These are phyloP conservation scores for Amphiprion percula DNA, from an alignment of 2,113 vertebrate genomes.

Conservation along the genomic window DNA sequence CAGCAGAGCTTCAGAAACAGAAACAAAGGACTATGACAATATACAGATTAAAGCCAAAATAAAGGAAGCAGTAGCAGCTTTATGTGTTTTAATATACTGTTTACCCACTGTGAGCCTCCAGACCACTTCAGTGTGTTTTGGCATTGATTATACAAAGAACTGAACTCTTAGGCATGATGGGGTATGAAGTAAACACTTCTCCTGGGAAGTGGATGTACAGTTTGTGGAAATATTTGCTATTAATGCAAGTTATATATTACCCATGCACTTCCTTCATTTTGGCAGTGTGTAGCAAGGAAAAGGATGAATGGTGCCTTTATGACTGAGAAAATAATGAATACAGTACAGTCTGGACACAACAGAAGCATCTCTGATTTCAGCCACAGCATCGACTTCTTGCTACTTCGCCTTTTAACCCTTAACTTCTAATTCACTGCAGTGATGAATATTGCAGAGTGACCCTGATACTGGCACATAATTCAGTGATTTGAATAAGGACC, in stretches of 20 bases:
- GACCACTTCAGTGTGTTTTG: slow-evolving; percentile 6
- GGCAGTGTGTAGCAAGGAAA: background rate
- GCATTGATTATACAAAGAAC: background rate
- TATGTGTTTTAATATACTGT: slow-evolving; percentile 26
- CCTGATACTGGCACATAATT: background rate
- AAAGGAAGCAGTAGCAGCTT: slow-evolving; percentile 32
- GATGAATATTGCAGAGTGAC: background rate
- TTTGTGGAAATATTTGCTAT: background rate
- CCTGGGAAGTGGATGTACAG: background rate
- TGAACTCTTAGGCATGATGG: slow-evolving; percentile 14
- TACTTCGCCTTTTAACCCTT: background rate
- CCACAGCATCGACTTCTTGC: background rate
- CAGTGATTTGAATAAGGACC: slow-evolving; percentile 11
- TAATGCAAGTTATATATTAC: background rate
- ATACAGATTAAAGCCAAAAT: slow-evolving; percentile 22
- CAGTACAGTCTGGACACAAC: background rate
- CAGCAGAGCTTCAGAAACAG: slow-evolving; percentile 27
- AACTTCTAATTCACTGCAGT: background rate
- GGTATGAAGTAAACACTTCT: slow-evolving; percentile 15
- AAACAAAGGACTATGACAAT: slow-evolving; percentile 35
- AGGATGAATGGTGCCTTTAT: background rate
- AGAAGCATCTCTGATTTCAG: background rate
- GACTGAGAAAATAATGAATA: background rate
- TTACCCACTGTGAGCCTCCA: slow-evolving; percentile 9
- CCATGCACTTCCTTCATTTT: background rate